These are phyloP conservation scores for Larimichthys polyactis DNA, from an alignment of 2,113 vertebrate genomes.

Conservation along the genomic window DNA sequence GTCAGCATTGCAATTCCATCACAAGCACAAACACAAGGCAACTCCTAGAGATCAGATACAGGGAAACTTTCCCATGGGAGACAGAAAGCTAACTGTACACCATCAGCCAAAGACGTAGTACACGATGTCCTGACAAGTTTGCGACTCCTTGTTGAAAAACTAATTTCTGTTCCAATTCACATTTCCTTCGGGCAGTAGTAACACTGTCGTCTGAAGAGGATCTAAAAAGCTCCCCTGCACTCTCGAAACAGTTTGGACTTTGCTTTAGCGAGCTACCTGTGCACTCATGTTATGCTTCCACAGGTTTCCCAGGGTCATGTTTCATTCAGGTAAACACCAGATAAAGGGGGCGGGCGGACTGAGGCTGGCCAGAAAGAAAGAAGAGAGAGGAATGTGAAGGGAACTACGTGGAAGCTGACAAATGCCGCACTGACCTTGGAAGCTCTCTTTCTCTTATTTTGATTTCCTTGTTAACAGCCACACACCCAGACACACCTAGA, in stretches of 20 bases:
- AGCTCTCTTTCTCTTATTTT: too few species aligned
- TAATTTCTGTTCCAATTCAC: background rate
- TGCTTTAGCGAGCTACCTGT: conserved; percentile 6
- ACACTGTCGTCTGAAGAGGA: too few species aligned
- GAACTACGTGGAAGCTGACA: background rate
- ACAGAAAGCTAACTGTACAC: background rate
- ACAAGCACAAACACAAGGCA: background rate
- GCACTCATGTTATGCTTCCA: background rate
- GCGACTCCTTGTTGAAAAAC: too few species aligned
- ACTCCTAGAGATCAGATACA: too few species aligned
- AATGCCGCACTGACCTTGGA: background rate
- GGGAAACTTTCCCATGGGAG: background rate
- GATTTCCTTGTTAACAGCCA: background rate
- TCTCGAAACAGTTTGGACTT: background rate
- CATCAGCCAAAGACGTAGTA: too few species aligned
- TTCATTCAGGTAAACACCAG: conserved; percentile 16
- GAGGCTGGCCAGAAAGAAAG: background rate
- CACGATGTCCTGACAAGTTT: background rate
- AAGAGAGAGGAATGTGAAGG: conserved; percentile 12
- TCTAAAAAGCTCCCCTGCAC: background rate
- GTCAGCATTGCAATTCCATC: background rate
- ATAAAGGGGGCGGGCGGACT: background rate
- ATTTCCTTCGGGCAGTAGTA: background rate
- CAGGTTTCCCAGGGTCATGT: conserved; percentile 14
- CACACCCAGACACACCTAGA: background rate